Evolutionary conservation across 2,888 invertebrate genomes (phyloP), one percentile per base, ranked within the genome.

Genomic region (Aspidiotus destructor): DNA sequence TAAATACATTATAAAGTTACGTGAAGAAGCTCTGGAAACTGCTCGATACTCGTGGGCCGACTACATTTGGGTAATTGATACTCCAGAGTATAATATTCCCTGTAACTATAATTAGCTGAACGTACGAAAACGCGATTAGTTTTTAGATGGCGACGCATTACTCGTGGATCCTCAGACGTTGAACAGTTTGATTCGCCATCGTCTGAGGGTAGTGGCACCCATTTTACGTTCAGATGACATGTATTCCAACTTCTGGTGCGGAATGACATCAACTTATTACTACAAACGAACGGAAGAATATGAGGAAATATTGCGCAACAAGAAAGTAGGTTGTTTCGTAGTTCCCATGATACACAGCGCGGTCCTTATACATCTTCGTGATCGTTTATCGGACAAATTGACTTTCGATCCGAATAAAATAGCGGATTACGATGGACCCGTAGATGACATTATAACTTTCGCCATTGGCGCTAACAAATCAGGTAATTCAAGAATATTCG

Each of bases 171-270:
- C 82, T 0, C 77, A 82, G 13, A 82, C 87, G 0, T 76, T 94
- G 0, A 80, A 81, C 70, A 75, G 79, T 61, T 78, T 94, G 28
- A 82, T 90, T 0, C 75, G 76, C 0, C 85, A 86, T 73, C 80
- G 83, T 52, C 74, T 84, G 13, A 81, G 84, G 5, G 80, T 94
- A 10, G 84, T 87, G 5, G 87, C 93, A 0, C 96, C 97, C 0
- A 86, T 96, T 86, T 79, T 97, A 42, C 81, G 85, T 67, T 90
- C 94, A 0, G 89, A 92, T 70, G 89, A 90, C 13, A 78, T 89
- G 52, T 97, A 96, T 77, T 92, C 93, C 16, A 98, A 98, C 78
- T 98, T 92, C 78, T 98, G 97, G 97, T 89, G 89, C 73, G 96
- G 89, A 6, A 94, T 97, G 90, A 85, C 88, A 0, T 81, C 84